Base-by-base conservation (phyloP, 2,888 invertebrate genomes). In the Agrotis puta region DNA sequence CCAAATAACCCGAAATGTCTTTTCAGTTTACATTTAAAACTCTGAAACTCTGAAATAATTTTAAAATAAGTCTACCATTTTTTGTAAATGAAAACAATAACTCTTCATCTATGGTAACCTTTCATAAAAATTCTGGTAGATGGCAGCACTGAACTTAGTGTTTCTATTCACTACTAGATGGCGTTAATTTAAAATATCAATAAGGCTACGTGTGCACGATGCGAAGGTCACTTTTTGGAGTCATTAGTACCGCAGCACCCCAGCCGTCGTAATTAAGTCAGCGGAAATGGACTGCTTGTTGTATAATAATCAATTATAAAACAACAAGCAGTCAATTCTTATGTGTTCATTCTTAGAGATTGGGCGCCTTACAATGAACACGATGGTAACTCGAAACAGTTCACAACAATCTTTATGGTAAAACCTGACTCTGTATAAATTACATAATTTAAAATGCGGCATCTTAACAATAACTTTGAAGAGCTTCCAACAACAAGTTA, bases 151-250 rank as follows among this genome's bases (percentile, higher is more conserved):
- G 6, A 2, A 2, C n/a, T 11, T 57, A 64, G 11, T 81, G 11
- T 45, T 20, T n/a, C 22, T 77, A 63, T 57, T 54, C 2, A 3
- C 11, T n/a, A 24, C 56, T 69, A 83, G 84, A 73, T 79, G 77
- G 64, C 72, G 61, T 18, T 61, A 24, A 51, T 48, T n/a, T 24
- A 22, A 53, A 56, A 64, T 51, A 5, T 13, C 24, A 3, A 22
- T 24, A n/a, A 22, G 18, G 18, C 39, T 24, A 14, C 45, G 24
- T 39, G 13, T 24, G 7, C n/a, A 53, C 6, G 33, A 43, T 18
- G n/a, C n/a, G 13, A 0, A 18, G n/a, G 27, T 14, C 3, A 53
- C 9, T 22, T 9, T 27, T 14, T 59, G 27, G 13, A 39, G 16
- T 50, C 13, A 67, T 24, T 53, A 24, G 53, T 9, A 39, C 20